phyloP scores from a whole-genome alignment of 2,888 invertebrate genomes.

The Acleris emargana region DNA sequence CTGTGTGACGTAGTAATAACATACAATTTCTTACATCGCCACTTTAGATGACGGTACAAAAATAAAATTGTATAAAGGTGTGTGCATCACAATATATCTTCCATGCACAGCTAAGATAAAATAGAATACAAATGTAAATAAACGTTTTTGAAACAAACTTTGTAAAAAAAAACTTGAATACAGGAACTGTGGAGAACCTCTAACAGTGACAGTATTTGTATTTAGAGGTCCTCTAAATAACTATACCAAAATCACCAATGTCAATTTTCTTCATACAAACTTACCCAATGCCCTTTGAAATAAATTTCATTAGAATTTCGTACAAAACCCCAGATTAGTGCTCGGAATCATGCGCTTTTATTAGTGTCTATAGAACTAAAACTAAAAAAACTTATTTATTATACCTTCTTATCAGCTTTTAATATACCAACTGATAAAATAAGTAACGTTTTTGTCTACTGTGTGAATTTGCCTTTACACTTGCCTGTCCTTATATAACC shows the following conservation, averaged over 20 bases:
- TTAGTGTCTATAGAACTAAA: too few species aligned
- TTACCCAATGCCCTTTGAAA: too few species aligned
- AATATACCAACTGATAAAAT: not conserved
- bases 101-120: not conserved
- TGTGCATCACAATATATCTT: not conserved
- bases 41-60: not conserved
- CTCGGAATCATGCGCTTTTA: too few species aligned
- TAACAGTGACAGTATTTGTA: too few species aligned
- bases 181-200: too few species aligned
- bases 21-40: not conserved
- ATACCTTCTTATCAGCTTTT: not conserved
- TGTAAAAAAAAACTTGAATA: too few species aligned
- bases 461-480: slow-evolving; percentile 1
- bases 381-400: not conserved
- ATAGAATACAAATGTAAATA: too few species aligned
- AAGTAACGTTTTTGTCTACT: not conserved
- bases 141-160: not conserved
- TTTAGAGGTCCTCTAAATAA: too few species aligned
- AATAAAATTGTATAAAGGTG: not conserved
- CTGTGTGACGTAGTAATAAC: not conserved
- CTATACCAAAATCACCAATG: too few species aligned
- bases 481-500: not conserved
- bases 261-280: too few species aligned
- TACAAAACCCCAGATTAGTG: too few species aligned
- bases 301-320: too few species aligned